Percentiles rank a stretch among this genome's conserved stretches.
phyloP scores from a whole-genome alignment of 2,888 invertebrate species.

The Plemyria rubiginata region DNA sequence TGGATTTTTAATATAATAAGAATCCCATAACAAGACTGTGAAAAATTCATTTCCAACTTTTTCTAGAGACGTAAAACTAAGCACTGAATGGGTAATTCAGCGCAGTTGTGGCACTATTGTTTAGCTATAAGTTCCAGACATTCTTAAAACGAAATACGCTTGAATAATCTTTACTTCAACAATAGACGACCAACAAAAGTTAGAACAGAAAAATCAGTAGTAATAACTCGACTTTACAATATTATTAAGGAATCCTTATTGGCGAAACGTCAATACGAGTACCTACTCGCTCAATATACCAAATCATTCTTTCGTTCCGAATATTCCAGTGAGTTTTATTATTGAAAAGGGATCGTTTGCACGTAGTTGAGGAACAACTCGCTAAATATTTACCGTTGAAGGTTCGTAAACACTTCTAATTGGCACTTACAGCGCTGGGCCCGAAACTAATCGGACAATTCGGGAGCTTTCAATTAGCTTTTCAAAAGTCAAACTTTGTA shows the following conservation, averaged over 20 bases:
- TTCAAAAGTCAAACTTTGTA: slow-evolving; percentile 22
- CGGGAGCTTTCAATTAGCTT: slow-evolving; percentile 30
- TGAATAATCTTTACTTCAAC: slow-evolving; percentile 17
- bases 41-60: not conserved
- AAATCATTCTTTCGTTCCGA: slow-evolving; percentile 39
- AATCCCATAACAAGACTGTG: no score
- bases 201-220: slow-evolving; percentile 38
- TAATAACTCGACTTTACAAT: slow-evolving; percentile 46
- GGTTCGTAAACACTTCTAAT: slow-evolving; percentile 57
- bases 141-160: slow-evolving; percentile 13
- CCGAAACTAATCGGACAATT: slow-evolving; percentile 51
- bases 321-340: slow-evolving; percentile 42
- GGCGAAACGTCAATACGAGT: slow-evolving; percentile 33
- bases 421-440: slow-evolving; percentile 50
- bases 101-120: slow-evolving; percentile 2
- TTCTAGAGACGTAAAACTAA: not conserved
- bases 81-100: no score
- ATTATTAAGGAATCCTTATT: slow-evolving; percentile 44
- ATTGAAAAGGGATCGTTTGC: slow-evolving; percentile 43
- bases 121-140: slow-evolving; percentile 17
- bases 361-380: slow-evolving; percentile 42
- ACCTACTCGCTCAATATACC: slow-evolving; percentile 15
- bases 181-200: slow-evolving; percentile 20
- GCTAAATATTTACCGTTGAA: slow-evolving; percentile 52
- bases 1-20: no score